phyloP scores from a whole-genome alignment of 2,888 invertebrate species.

The Leucophora obtusa region DNA sequence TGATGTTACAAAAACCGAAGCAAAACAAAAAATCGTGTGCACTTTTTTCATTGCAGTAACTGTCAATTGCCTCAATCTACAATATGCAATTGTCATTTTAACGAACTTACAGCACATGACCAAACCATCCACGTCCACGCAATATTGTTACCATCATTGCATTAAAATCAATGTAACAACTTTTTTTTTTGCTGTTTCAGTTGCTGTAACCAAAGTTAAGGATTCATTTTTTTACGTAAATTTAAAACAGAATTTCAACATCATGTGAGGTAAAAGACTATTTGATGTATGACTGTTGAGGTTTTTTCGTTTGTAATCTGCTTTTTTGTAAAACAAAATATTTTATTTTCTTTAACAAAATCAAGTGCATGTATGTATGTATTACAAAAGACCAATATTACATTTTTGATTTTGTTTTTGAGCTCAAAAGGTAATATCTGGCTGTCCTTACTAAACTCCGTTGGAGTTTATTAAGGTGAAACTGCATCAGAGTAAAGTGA shows the following conservation, averaged over 20 bases:
- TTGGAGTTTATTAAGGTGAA: slow-evolving; percentile 28
- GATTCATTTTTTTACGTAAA: slow-evolving; percentile 15
- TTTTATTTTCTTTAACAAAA: slow-evolving; percentile 10
- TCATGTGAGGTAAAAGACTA: slow-evolving; percentile 48
- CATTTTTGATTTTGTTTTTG: slow-evolving; percentile 15
- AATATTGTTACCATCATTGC: slow-evolving; percentile 34
- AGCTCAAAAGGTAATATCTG: background rate
- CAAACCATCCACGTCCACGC: slow-evolving; percentile 33
- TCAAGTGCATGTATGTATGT: slow-evolving; percentile 12
- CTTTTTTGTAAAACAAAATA: slow-evolving; percentile 15
- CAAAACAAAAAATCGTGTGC: slow-evolving; percentile 26
- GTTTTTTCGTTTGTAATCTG: background rate
- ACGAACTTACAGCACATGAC: slow-evolving; percentile 45
- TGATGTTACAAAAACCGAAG: slow-evolving; percentile 30
- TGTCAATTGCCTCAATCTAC: slow-evolving; percentile 54
- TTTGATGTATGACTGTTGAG: slow-evolving; percentile 13
- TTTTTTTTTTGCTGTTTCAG: background rate
- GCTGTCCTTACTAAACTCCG: slow-evolving; percentile 27
- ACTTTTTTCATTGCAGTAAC: slow-evolving; percentile 38
- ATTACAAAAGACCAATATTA: slow-evolving; percentile 15
- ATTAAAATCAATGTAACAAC: slow-evolving; percentile 21
- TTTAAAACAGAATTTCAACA: slow-evolving; percentile 22
- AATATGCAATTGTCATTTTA: slow-evolving; percentile 59
- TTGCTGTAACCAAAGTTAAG: slow-evolving; percentile 21
- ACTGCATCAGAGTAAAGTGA: background rate